Conservation (phyloP, 2,888 invertebrate species). For the Rotaria sp. region DNA sequence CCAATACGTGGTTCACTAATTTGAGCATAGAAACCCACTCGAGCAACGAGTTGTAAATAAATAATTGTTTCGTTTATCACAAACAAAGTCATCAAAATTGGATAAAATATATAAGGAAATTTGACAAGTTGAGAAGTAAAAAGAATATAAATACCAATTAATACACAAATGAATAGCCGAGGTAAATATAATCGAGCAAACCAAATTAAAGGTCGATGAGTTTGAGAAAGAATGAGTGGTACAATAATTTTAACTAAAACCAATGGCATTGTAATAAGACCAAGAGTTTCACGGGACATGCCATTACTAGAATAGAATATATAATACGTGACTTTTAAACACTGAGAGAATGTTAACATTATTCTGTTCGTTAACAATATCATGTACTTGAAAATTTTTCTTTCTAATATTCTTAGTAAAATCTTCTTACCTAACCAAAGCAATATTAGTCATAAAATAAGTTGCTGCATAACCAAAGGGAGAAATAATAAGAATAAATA, state of each 20-base stretch:
- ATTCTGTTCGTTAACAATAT: no score
- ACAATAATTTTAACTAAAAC: conserved; percentile 86
- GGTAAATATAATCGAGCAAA: conserved; percentile 81
- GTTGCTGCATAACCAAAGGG: conserved; percentile 1
- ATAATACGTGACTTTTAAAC: neutral
- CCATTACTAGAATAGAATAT: conserved; percentile 61
- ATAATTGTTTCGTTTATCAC: conserved; percentile 61
- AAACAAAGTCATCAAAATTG: neutral
- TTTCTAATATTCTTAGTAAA: neutral
- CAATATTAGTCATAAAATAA: neutral
- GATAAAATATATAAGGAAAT: conserved; percentile 35
- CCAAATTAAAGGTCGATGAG: conserved; percentile 77
- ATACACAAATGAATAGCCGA: conserved; percentile 71
- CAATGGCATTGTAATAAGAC: conserved; percentile 83
- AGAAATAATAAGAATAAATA: neutral
- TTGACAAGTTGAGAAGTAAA: conserved; percentile 63
- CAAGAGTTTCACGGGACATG: conserved; percentile 86
- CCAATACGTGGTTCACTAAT: conserved; percentile 87
- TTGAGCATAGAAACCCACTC: conserved; percentile 94
- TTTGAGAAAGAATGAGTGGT: conserved; percentile 73
- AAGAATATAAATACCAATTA: conserved; percentile 76
- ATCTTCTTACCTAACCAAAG: neutral
- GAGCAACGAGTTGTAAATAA: conserved; percentile 91
- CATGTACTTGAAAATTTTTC: no score
- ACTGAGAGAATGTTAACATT: neutral